Percentiles rank a stretch among this genome's conserved stretches.
Evolutionary conservation across 2,113 vertebrate species (phyloP).

Genomic region (Elephantulus edwardii): DNA sequence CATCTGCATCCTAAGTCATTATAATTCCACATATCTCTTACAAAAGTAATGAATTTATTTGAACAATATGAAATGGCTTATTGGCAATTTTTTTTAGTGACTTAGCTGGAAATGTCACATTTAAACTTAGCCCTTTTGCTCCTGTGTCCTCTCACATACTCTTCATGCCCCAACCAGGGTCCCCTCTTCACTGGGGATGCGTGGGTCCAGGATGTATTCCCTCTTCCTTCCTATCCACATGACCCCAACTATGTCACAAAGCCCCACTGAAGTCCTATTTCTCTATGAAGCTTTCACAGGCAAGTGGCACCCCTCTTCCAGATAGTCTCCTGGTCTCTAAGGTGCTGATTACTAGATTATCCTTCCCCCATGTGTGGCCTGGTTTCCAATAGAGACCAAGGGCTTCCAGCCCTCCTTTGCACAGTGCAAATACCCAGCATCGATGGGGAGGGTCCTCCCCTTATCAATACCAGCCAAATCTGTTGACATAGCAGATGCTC

Average conservation of each 20-base stretch:
- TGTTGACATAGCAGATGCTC: background rate
- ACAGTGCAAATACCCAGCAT: background rate
- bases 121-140: background rate
- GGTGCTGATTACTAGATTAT: background rate
- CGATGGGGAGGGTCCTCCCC: background rate
- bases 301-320: background rate
- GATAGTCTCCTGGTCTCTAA: background rate
- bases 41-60: too few species aligned
- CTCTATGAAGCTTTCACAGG: background rate
- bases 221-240: background rate
- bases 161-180: background rate
- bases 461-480: background rate
- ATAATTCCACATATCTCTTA: too few species aligned
- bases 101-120: background rate
- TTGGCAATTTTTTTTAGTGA: background rate
- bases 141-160: background rate
- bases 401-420: rapidly evolving
- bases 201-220: background rate
- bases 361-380: background rate
- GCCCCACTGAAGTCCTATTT: background rate
- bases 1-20: too few species aligned
- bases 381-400: background rate
- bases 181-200: too few species aligned
- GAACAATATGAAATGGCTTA: background rate
- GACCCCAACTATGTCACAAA: background rate